These are phyloP conservation scores for Helogale parvula DNA, from an alignment of 2,113 vertebrate genomes.

Conservation along the genomic window DNA sequence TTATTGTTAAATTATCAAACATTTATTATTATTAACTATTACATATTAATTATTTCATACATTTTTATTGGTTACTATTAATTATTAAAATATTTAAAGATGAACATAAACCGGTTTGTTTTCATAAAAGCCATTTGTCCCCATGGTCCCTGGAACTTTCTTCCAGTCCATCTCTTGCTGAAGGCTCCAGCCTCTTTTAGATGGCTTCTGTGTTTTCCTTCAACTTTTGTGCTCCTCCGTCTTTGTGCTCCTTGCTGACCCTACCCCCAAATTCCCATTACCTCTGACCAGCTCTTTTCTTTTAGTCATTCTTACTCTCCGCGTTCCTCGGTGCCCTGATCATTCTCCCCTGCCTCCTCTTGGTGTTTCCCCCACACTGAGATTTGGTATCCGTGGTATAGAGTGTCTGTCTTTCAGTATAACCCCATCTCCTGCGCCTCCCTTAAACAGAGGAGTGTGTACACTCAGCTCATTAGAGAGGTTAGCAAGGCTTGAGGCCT, in stretches of 20 bases:
- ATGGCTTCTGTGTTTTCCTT: too few relatives aligned
- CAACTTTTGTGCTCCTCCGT: accelerated
- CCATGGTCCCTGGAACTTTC: neutral
- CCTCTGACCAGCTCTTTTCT: neutral
- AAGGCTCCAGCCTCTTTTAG: neutral
- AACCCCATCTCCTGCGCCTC: neutral
- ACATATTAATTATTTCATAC: neutral
- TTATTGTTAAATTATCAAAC: too few relatives aligned
- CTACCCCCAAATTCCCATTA: neutral
- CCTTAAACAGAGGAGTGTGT: neutral
- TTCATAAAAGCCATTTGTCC: neutral
- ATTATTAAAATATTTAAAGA: neutral
- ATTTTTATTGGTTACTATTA: neutral
- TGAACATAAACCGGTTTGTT: neutral
- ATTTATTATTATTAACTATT: neutral
- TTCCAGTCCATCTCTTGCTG: neutral
- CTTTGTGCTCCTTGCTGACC: neutral
- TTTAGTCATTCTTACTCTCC: neutral
- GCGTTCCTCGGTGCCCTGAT: neutral
- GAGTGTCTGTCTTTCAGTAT: neutral
- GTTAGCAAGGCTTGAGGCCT: constrained; percentile 40
- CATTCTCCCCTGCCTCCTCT: neutral
- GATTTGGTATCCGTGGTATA: neutral
- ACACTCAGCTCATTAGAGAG: constrained; percentile 1
- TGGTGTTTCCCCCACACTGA: neutral